Percentiles rank a stretch among this genome's conserved stretches.
phyloP scores from a whole-genome alignment of 2,113 vertebrate species.

The Rhinolophus ferrumequinum region DNA sequence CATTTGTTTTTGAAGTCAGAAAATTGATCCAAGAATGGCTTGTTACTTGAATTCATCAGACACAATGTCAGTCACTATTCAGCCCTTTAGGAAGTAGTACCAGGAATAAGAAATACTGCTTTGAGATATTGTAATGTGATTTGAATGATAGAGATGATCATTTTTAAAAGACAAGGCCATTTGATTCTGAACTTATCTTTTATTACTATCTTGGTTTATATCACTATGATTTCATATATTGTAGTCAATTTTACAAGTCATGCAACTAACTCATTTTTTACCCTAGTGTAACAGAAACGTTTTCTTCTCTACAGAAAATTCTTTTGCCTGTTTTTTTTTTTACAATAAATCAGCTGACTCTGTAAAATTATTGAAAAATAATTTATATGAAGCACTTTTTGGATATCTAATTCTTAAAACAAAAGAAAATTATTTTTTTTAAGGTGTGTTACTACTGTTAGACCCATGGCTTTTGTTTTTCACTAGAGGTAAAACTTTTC shows the following conservation, averaged over 20 bases:
- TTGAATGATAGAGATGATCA: conserved; percentile 47
- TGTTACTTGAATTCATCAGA: conserved; percentile 65
- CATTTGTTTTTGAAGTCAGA: conserved; percentile 67
- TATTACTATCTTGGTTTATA: conserved; percentile 21
- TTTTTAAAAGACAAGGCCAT: conserved; percentile 59
- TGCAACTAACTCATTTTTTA: not conserved
- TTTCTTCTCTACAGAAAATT: conserved; percentile 27
- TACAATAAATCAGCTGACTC: not conserved
- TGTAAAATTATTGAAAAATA: conserved; percentile 25
- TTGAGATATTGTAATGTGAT: conserved; percentile 15
- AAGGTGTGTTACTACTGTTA: not conserved
- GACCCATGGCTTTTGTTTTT: not conserved
- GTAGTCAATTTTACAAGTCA: conserved; percentile 18
- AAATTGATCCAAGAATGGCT: conserved; percentile 53
- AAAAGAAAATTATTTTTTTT: not conserved
- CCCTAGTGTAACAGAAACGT: not conserved
- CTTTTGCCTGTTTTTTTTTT: not conserved
- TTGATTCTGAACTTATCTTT: conserved; percentile 58
- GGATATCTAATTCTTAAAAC: not conserved
- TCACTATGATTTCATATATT: conserved; percentile 19
- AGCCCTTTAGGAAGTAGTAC: conserved; percentile 39
- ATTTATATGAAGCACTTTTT: not conserved
- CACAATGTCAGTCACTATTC: conserved; percentile 48
- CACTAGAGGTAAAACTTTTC: not conserved
- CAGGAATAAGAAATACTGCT: conserved; percentile 41